Base-by-base conservation (phyloP, 37 sponge, comb jelly and placozoan genomes). In the Aplysina aerophoba region DNA sequence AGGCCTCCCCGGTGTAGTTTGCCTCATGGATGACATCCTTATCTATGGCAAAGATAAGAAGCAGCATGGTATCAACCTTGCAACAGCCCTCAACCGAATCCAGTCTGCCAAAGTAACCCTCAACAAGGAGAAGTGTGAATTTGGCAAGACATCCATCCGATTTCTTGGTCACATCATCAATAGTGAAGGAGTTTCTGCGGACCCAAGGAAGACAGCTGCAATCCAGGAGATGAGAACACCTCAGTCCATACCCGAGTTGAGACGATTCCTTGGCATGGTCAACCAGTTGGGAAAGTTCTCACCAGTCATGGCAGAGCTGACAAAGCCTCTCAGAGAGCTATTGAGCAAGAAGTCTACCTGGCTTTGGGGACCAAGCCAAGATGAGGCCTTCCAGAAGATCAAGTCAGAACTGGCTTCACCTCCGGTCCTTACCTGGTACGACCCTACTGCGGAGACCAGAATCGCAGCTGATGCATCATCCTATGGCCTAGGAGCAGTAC, bases 401-500 rank as follows among this genome's bases (percentile, higher is more conserved):
- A 88, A 88, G 69, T 39, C 13, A 15, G 68, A 58, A 25, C 68
- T 88, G 55, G 53, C 84, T 36, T 50, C 20, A n/a, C 79, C 78
- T 15, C 66, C 84, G 17, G 68, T 75, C 19, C 80, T 84, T 3
- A 84, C 80, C 41, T 61, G 35, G 75, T 88, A 88, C 63, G 36
- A 83, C 56, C 84, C 84, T 24, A 21, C 35, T 53, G 38, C 34
- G 16, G 31, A 37, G 17, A 83, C 77, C 35, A 74, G 44, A 22
- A 37, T 88, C 20, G 62, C 61, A 24, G 81, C 71, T 57, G 90
- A 89, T 69, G 86, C 86, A 19, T 80, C 81, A 17, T 21, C 82
- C 35, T 87, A 87, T 69, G 87, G 87, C 15, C 81, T 87, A n/a
- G 87, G 87, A 53, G 87, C 87, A 36, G 87, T 87, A 20, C 82